Evolutionary conservation across 1,140 invertebrate genomes (phyloP), one percentile per base, ranked within the genome.

Genomic region (Eulimnadia texana): DNA sequence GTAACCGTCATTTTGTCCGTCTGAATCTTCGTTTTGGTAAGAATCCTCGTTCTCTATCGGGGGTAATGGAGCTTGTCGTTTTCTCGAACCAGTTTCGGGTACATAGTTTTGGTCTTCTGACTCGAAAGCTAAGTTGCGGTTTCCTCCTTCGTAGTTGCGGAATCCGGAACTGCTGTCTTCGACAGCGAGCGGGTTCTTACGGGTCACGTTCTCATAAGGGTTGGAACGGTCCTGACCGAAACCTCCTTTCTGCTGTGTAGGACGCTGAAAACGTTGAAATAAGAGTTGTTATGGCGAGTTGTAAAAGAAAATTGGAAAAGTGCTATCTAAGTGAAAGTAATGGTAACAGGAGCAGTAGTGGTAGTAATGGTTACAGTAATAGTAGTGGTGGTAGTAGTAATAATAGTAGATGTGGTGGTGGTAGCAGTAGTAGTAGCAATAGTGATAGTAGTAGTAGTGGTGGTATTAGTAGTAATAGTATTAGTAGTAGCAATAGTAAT

Each of bases 131-230:
- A 23, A 27, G 27, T 58, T 58, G 55, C 28, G 19, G 42, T 20
- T 58, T 1, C 55, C 55, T 16, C 23, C 55, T 25, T 58, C 11
- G 55, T 27, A 16, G 19, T 58, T 58, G 23, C 28, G 13, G 19
- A 1, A 20, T 22, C 42, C 13, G 28, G 23, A 25, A 25, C 27
- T n/a, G 27, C 23, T 13, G 24, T 29, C 28, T 29, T 16, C 11
- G 9, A 20, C 55, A 58, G 42, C 28, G 22, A 58, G 55, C 3
- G 55, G 55, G 29, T 58, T 58, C 42, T 27, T 58, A 58, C 55
- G 55, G 19, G 55, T 29, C 9, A 9, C 42, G 23, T 58, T 22
- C 1, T 58, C 28, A 20, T 33, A 42, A 9, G 55, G 55, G 28
- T 58, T 58, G 23, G 13, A 16, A 58, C 55, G 23, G 23, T 58